Conservation (phyloP, 2,797 vertebrate genomes). For the Eulemur albifrons region DNA sequence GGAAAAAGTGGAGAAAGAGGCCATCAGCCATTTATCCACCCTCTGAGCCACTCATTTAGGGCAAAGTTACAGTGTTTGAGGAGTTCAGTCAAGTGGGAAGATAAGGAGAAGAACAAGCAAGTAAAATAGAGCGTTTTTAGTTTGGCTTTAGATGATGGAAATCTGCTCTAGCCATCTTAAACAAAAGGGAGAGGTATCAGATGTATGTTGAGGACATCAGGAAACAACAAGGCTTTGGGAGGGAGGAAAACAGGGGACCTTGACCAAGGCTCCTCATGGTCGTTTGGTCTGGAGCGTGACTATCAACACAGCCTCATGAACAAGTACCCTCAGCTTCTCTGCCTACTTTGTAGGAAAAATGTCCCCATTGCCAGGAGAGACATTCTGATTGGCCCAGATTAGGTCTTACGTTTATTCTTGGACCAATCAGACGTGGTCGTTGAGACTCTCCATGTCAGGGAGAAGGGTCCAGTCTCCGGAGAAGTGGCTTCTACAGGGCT, state of each 20-base stretch:
- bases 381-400: not conserved
- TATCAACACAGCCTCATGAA: not conserved
- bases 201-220: too few species aligned
- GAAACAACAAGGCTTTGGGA: not conserved
- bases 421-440: not conserved
- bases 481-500: not conserved
- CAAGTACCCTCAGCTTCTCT: not conserved
- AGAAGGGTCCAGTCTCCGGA: not conserved
- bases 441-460: not conserved
- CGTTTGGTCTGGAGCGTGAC: not conserved
- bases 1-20: not conserved
- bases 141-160: not conserved
- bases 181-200: not conserved
- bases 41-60: not conserved
- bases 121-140: not conserved
- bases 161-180: not conserved
- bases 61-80: not conserved
- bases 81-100: not conserved
- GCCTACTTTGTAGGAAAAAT: not conserved
- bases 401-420: not conserved
- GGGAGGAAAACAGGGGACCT: not conserved
- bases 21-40: not conserved
- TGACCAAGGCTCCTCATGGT: not conserved
- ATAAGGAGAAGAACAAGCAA: not conserved
- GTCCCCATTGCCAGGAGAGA: not conserved